Conservation (phyloP, 2,113 vertebrate genomes). For the Calyptommatus sinebrachiatus region DNA sequence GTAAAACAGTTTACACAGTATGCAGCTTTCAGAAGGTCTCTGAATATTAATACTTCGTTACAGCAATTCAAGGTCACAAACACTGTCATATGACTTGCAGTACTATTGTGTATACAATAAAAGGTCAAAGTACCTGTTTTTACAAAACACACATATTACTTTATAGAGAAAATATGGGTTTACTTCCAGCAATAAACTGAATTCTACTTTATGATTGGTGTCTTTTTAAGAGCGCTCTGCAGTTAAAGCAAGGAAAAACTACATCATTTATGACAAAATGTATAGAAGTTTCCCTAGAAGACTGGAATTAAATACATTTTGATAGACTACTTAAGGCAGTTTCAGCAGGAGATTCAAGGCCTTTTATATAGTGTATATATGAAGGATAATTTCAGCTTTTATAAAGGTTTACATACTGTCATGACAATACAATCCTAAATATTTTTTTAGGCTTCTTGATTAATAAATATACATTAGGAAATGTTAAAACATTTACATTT, state of each 20-base stretch:
- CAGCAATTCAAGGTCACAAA: constrained; percentile 17
- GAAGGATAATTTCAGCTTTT: not conserved
- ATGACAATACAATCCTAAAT: constrained; percentile 19
- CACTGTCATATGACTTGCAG: constrained; percentile 50
- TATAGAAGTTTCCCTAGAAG: constrained; percentile 28
- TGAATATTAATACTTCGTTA: constrained; percentile 1
- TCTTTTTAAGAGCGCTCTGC: constrained; percentile 60
- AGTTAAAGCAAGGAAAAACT: constrained; percentile 46
- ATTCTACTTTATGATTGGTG: constrained; percentile 46
- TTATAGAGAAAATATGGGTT: constrained; percentile 52
- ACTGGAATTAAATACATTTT: constrained; percentile 30
- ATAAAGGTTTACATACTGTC: not conserved
- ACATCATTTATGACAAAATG: constrained; percentile 48
- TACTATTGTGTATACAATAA: constrained; percentile 61
- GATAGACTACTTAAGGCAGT: constrained; percentile 69
- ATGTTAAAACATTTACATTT: not conserved
- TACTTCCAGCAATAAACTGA: constrained; percentile 57
- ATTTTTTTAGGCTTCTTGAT: not conserved
- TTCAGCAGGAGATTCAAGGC: constrained; percentile 64
- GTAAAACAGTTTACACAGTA: not conserved
- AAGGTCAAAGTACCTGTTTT: constrained; percentile 39
- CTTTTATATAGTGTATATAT: constrained; percentile 27
- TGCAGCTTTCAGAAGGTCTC: not conserved
- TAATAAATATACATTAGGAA: not conserved
- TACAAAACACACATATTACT: constrained; percentile 42